A percentile compares a stretch with the other conserved stretches of the same genome.
Conservation (phyloP, 2,113 vertebrate species). For the Xenopus laevis region DNA sequence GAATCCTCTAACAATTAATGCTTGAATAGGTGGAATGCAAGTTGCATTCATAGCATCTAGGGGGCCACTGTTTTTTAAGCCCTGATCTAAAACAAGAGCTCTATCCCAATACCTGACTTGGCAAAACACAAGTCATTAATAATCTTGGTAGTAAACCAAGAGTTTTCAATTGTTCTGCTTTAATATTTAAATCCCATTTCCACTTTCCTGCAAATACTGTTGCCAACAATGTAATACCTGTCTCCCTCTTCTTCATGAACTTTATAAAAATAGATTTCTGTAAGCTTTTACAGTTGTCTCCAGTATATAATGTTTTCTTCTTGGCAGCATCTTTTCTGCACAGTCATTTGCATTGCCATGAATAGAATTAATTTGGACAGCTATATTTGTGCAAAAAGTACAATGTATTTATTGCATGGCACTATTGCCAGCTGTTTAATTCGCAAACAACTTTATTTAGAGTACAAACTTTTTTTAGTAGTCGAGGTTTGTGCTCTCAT, state of each 20-base stretch:
- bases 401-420: not conserved
- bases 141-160: constrained; percentile 3
- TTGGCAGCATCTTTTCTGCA: constrained; percentile 13
- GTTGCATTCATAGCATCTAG: no score
- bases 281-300: constrained; percentile 39
- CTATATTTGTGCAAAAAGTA: constrained; percentile 25
- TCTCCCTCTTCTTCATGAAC: constrained; percentile 44
- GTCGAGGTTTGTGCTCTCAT: no score
- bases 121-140: not conserved
- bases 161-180: not conserved
- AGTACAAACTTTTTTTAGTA: no score
- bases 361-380: constrained; percentile 43
- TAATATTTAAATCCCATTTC: constrained; percentile 1
- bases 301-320: constrained; percentile 46
- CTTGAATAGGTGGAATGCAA: no score
- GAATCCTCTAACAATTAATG: no score
- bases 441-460: constrained; percentile 17
- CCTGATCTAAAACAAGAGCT: no score
- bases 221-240: constrained; percentile 39
- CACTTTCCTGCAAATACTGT: not conserved
- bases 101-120: accelerated
- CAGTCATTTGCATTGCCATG: constrained; percentile 33
- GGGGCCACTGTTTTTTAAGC: no score
- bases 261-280: constrained; percentile 31
- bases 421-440: constrained; percentile 35